Evolutionary conservation across 2,888 invertebrate genomes (phyloP).

Genomic region (Malthinus seriepunctatus): DNA sequence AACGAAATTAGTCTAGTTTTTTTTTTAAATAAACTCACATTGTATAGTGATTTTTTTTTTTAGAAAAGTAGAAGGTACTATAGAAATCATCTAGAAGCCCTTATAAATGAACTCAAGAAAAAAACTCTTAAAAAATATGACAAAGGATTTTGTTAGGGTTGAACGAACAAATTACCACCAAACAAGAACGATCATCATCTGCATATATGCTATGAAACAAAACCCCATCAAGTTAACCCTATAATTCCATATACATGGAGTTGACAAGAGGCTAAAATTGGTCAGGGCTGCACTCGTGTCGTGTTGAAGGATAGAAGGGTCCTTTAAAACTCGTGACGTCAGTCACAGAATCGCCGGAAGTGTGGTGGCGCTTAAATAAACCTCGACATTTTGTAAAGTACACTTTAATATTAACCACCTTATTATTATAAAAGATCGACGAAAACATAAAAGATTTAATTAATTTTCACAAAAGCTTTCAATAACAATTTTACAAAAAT

Average conservation of each 20-base stretch:
- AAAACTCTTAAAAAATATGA: constrained; percentile 1
- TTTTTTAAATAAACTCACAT: too few relatives aligned
- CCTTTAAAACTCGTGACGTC: constrained; percentile 29
- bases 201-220: constrained; percentile 22
- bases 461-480: constrained; percentile 6
- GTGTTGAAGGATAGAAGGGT: constrained; percentile 26
- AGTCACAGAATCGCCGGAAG: constrained; percentile 29
- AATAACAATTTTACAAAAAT: background rate
- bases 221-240: constrained; percentile 27
- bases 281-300: constrained; percentile 31
- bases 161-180: background rate
- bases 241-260: constrained; percentile 26
- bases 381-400: constrained; percentile 26
- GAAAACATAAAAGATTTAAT: constrained; percentile 17
- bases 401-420: constrained; percentile 26
- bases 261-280: constrained; percentile 29
- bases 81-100: too few relatives aligned
- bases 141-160: background rate
- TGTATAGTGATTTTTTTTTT: too few relatives aligned
- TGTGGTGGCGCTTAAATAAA: constrained; percentile 28
- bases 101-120: background rate
- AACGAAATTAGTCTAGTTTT: too few relatives aligned
- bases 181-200: constrained; percentile 10
- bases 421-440: constrained; percentile 7
- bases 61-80: too few relatives aligned